Conservation (phyloP, 1,140 invertebrate genomes). For the Cepaea nemoralis region DNA sequence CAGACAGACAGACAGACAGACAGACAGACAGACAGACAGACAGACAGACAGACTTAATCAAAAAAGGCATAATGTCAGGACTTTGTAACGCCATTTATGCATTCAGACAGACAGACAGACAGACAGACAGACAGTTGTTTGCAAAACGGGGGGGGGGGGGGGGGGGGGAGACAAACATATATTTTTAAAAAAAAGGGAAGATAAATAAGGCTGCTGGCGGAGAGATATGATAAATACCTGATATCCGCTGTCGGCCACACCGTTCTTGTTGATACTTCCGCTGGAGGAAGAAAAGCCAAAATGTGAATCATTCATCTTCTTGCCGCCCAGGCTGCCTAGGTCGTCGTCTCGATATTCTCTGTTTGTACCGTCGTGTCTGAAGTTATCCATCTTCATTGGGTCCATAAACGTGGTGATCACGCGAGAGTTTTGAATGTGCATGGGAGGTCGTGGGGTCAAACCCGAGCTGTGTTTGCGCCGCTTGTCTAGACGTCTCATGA, state of each 20-base stretch:
- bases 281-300: conserved; percentile 41
- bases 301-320: conserved; percentile 30
- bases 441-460: not conserved
- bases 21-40: too few species aligned
- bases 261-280: conserved; percentile 7
- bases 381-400: conserved; percentile 40
- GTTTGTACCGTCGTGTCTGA: conserved; percentile 32
- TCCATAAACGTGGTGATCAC: conserved; percentile 38
- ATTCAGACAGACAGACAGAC: too few species aligned
- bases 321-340: not conserved
- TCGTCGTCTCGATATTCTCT: not conserved
- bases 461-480: not conserved
- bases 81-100: too few species aligned
- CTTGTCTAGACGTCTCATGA: conserved; percentile 55
- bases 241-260: not conserved
- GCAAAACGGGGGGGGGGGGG: not conserved
- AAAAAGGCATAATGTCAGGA: too few species aligned
- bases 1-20: too few species aligned
- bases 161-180: not conserved
- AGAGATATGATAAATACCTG: not conserved
- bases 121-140: not conserved
- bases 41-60: too few species aligned
- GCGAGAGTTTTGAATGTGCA: conserved; percentile 37
- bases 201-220: not conserved
- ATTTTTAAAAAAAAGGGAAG: not conserved